Evolutionary conservation across 2,113 vertebrate genomes (phyloP).

Genomic region (Corythaeola cristata): DNA sequence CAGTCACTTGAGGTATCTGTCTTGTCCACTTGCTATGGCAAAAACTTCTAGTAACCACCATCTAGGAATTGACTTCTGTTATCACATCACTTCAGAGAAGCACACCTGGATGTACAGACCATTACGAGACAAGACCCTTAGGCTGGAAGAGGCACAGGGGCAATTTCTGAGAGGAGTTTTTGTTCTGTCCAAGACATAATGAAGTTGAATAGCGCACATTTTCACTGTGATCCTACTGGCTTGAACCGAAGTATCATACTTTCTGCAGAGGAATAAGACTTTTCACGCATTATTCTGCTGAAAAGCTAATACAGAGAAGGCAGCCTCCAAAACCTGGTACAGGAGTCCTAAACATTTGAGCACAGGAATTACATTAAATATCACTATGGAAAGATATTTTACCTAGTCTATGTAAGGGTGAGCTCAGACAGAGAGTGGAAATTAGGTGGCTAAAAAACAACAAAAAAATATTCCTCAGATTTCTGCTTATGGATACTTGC

Average conservation of each 20-base stretch:
- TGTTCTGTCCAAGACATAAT: background rate
- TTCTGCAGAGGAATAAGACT: background rate
- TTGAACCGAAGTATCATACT: background rate
- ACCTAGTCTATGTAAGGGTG: background rate
- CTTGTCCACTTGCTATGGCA: background rate
- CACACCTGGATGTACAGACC: background rate
- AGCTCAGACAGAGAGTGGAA: background rate
- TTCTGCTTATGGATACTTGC: background rate
- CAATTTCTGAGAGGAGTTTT: background rate
- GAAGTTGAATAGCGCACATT: background rate
- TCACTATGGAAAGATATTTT: background rate
- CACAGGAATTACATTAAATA: background rate
- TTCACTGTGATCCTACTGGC: background rate
- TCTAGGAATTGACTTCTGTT: background rate
- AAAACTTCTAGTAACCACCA: background rate
- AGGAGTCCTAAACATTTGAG: background rate
- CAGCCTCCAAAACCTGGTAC: background rate
- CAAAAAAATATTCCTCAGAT: fast-evolving
- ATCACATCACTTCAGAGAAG: background rate
- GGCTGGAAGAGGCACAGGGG: background rate
- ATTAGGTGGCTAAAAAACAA: background rate
- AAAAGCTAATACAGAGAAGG: background rate
- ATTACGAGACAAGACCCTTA: background rate
- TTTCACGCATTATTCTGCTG: background rate
- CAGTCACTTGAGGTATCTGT: background rate